phyloP scores from a whole-genome alignment of 2,888 invertebrate species.

The Atrina japonica region DNA sequence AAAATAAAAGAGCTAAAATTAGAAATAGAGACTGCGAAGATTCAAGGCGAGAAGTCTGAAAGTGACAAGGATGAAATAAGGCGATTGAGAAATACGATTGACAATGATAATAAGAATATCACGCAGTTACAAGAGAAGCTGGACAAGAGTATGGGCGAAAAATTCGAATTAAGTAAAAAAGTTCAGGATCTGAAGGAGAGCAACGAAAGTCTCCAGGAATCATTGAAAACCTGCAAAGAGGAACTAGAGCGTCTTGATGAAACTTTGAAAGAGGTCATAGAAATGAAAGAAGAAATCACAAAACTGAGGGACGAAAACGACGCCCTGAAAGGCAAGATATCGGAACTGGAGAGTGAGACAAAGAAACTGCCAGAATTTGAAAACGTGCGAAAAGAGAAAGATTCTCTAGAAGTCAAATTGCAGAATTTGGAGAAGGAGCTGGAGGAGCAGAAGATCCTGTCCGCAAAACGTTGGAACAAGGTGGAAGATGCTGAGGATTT shows the following conservation, averaged over 20 bases:
- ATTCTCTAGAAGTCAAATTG: slow-evolving; percentile 37
- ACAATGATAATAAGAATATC: slow-evolving; percentile 34
- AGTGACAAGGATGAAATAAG: slow-evolving; percentile 17
- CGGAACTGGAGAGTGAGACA: slow-evolving; percentile 76
- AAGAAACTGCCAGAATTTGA: slow-evolving; percentile 73
- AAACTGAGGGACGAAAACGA: slow-evolving; percentile 70
- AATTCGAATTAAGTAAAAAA: slow-evolving; percentile 34
- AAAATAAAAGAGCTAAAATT: slow-evolving; percentile 42
- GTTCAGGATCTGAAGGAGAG: slow-evolving; percentile 28
- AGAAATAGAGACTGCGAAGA: slow-evolving; percentile 34
- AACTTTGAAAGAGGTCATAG: slow-evolving; percentile 62
- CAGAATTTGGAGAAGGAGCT: slow-evolving; percentile 45
- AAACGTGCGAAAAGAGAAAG: slow-evolving; percentile 78
- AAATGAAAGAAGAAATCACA: slow-evolving; percentile 32
- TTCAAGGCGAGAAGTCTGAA: not conserved
- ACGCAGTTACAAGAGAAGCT: slow-evolving; percentile 51
- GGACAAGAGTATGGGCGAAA: slow-evolving; percentile 34
- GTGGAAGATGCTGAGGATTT: slow-evolving; percentile 42
- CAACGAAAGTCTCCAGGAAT: slow-evolving; percentile 81
- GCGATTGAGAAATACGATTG: slow-evolving; percentile 22
- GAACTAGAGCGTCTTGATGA: slow-evolving; percentile 52
- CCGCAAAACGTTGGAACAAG: slow-evolving; percentile 45
- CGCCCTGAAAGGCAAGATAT: slow-evolving; percentile 73
- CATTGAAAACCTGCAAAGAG: slow-evolving; percentile 68
- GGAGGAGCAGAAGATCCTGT: slow-evolving; percentile 44